Conservation (phyloP, 1,140 invertebrate species). For the Acyrthosiphon pisum region DNA sequence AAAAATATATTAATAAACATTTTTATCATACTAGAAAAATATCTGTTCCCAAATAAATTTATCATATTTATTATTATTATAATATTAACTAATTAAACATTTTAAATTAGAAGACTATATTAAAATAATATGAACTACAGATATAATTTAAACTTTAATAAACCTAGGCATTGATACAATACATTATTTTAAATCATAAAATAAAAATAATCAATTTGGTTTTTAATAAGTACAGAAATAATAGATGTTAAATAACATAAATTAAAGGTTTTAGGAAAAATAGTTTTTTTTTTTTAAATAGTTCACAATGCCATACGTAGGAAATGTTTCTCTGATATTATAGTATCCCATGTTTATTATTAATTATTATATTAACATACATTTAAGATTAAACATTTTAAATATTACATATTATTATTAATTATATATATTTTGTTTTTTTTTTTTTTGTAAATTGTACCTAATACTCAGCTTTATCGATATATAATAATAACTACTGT, state of each 20-base stretch:
- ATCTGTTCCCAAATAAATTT: background rate
- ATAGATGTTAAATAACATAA: background rate
- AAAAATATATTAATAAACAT: background rate
- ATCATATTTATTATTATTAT: background rate
- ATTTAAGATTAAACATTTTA: constrained; percentile 12
- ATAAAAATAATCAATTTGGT: background rate
- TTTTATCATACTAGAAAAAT: background rate
- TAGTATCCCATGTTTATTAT: constrained; percentile 9
- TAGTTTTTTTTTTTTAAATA: background rate
- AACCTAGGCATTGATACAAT: background rate
- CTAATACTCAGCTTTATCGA: constrained; percentile 33
- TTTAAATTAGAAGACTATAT: background rate
- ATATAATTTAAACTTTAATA: background rate
- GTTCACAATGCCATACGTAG: background rate
- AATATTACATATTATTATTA: background rate
- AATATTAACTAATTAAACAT: background rate
- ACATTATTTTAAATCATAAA: background rate
- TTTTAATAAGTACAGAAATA: background rate
- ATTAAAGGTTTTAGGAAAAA: constrained; percentile 2
- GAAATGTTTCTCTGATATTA: background rate
- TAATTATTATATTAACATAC: constrained; percentile 9
- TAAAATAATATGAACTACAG: background rate
- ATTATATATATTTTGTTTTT: too few relatives aligned
- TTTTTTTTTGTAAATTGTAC: constrained; percentile 25
- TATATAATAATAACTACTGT: constrained; percentile 39